These are phyloP conservation scores for Otus sunia DNA, from an alignment of 2,113 vertebrate species.

Conservation along the genomic window DNA sequence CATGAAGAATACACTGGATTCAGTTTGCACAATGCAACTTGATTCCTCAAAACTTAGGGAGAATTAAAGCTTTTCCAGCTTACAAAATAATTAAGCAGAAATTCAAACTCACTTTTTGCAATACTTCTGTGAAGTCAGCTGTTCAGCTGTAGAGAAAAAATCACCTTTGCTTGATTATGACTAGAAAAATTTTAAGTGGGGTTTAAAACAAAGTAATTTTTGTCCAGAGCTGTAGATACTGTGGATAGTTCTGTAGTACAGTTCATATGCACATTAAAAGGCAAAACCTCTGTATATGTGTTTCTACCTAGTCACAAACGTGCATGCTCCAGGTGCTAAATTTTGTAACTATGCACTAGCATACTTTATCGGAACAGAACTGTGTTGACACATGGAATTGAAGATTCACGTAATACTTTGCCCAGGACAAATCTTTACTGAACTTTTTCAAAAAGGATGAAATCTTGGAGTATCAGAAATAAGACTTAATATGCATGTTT, in stretches of 20 bases:
- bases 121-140: neutral
- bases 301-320: neutral
- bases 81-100: neutral
- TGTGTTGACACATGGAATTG: neutral
- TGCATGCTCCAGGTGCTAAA: neutral
- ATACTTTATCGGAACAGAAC: neutral
- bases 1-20: neutral
- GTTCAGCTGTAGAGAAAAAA: neutral
- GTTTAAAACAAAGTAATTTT: neutral
- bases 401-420: neutral
- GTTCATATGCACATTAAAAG: neutral
- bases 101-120: neutral
- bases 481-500: neutral
- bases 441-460: neutral
- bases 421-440: neutral
- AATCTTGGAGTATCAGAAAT: neutral
- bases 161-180: neutral
- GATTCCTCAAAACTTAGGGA: neutral
- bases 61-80: neutral
- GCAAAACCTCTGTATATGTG: neutral
- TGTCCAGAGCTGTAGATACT: neutral
- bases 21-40: neutral
- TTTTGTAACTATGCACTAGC: neutral
- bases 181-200: neutral
- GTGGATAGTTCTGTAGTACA: neutral